Base-by-base conservation (phyloP, 2,888 invertebrate species). In the Orthosia cruda region DNA sequence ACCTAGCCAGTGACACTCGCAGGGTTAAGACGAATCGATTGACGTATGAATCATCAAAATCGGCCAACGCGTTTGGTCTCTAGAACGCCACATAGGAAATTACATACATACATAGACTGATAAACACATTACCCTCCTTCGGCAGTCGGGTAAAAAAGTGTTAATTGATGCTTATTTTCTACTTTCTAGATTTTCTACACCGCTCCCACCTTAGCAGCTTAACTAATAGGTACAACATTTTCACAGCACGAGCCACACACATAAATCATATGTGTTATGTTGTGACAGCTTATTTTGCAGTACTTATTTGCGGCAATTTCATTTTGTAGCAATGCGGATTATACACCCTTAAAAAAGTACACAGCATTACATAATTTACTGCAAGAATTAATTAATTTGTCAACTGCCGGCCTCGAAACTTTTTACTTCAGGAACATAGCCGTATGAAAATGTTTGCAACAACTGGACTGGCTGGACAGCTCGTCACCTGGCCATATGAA, bases 261-360 rank as follows among this genome's bases (percentile, higher is more conserved):
- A 85, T 82, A 71, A 84, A 84, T 84, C 81, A 84, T 66, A 81
- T 67, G 50, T 71, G 64, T 81, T 81, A 57, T 71, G 81, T 81
- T 84, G 77, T 76, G 81, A 81, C 81, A 84, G 81, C 61, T 82
- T 81, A 71, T 81, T 75, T 71, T 82, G 74, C 81, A 81, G 84
- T 11, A 61, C 23, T 76, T 65, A 75, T 70, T 84, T 67, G 75
- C 81, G 70, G 57, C 16, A 57, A 45, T 81, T 81, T 81, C 58
- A 68, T 68, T 58, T 61, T 76, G 85, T 84, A 68, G 82, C 82
- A 76, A 76, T 81, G 81, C 81, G 81, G 81, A 71, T 76, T 62
- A 63, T 61, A 69, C 64, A 47, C 40, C 23, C 61, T 62, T 47
- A 66, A 71, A 66, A 74, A 71, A 83, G 15, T 58, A 66, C 54